Conservation (phyloP, 2,888 invertebrate species). For the Callyntrura guangdongensis region DNA sequence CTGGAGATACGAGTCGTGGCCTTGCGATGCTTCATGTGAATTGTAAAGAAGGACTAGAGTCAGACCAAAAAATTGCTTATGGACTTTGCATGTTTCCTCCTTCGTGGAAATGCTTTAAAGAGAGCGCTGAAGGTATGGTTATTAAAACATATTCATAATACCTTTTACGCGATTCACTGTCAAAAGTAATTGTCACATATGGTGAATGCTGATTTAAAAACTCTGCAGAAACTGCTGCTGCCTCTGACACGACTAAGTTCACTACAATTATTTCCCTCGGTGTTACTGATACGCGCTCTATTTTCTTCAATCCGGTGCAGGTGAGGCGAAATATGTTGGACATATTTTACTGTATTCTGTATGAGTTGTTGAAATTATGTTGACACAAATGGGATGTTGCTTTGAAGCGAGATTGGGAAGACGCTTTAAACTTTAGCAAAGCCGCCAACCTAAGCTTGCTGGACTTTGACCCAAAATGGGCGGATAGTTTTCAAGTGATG, state of each 20-base stretch:
- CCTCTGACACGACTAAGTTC: constrained; percentile 22
- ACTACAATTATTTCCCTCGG: constrained; percentile 52
- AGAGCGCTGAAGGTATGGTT: constrained; percentile 57
- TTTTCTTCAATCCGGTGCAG: constrained; percentile 62
- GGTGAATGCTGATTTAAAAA: background rate
- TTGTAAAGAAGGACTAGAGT: constrained; percentile 13
- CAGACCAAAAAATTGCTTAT: constrained; percentile 44
- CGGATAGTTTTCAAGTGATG: constrained; percentile 8
- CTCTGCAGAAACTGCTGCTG: constrained; percentile 26
- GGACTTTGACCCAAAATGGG: constrained; percentile 64
- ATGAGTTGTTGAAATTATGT: too few relatives aligned
- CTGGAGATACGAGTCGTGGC: background rate
- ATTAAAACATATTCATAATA: too few relatives aligned
- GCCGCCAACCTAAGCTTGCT: constrained; percentile 31
- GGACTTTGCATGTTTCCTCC: constrained; percentile 65
- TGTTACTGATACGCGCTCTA: background rate
- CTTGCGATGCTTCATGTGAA: constrained; percentile 50
- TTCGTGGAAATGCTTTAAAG: constrained; percentile 43
- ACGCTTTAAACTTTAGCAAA: constrained; percentile 26
- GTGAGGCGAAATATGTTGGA: constrained; percentile 5
- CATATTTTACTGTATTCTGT: too few relatives aligned
- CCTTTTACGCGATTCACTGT: too few relatives aligned
- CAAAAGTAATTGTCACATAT: too few relatives aligned
- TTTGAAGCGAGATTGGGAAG: constrained; percentile 20
- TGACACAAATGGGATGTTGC: too few relatives aligned